phyloP scores from a whole-genome alignment of 2,797 vertebrate genomes.

The Propithecus deckenii region DNA sequence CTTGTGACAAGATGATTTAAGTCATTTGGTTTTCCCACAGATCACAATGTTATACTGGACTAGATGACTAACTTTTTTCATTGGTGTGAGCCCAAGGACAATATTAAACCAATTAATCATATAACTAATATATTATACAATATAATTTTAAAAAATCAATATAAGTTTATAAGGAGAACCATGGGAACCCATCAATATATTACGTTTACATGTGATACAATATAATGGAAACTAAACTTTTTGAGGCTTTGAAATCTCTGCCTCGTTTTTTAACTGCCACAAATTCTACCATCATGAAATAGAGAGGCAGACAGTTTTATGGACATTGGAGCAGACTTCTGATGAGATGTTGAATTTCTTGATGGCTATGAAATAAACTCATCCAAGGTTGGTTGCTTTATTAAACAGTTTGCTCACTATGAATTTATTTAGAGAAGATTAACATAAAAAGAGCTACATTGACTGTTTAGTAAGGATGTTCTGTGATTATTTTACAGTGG shows the following conservation, averaged over 20 bases:
- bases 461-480: background rate
- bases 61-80: background rate
- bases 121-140: background rate
- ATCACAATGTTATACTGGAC: background rate
- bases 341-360: background rate
- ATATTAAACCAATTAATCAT: slow-evolving; percentile 19
- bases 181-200: background rate
- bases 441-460: background rate
- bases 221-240: background rate
- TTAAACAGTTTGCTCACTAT: background rate
- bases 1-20: background rate
- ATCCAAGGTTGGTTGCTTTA: background rate
- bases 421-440: background rate
- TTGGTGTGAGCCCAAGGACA: background rate
- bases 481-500: background rate
- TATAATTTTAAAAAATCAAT: background rate
- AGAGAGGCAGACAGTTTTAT: background rate
- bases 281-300: background rate
- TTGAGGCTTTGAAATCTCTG: background rate
- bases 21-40: background rate
- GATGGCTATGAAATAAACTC: background rate
- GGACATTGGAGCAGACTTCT: background rate
- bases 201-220: background rate
- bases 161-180: background rate
- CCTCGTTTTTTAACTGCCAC: background rate